phyloP scores from a whole-genome alignment of 2,888 invertebrate species.

The Hirtodrosophila cameraria region DNA sequence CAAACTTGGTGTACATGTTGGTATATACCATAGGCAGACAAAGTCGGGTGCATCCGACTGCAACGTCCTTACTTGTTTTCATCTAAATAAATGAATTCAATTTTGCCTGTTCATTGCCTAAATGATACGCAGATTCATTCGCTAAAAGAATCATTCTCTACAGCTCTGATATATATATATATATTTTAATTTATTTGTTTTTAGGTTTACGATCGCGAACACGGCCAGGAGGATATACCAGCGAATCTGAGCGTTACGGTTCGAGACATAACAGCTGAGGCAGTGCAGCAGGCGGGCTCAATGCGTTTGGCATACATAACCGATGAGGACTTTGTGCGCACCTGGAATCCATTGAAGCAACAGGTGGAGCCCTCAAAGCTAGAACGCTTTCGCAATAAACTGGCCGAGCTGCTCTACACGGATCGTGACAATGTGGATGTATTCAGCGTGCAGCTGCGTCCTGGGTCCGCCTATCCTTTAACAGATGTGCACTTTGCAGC shows the following conservation, averaged over 20 bases:
- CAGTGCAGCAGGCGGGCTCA: constrained; percentile 97
- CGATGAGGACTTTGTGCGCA: constrained; percentile 97
- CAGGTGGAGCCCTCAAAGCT: constrained; percentile 93
- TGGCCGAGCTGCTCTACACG: constrained; percentile 92
- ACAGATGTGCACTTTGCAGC: constrained; percentile 97
- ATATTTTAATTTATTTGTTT: background rate
- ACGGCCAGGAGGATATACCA: constrained; percentile 96
- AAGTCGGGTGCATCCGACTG: too few species aligned
- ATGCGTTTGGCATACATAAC: constrained; percentile 95
- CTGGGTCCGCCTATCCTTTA: constrained; percentile 92
- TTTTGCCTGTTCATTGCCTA: too few species aligned
- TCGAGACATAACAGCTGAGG: constrained; percentile 96
- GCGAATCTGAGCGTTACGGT: constrained; percentile 97
- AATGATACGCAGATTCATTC: too few species aligned
- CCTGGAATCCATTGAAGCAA: constrained; percentile 95
- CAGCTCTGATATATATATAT: too few species aligned
- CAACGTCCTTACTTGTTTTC: too few species aligned
- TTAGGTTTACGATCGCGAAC: constrained; percentile 93
- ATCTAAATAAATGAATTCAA: too few species aligned
- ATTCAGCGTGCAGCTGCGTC: constrained; percentile 95
- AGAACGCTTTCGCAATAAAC: constrained; percentile 93
- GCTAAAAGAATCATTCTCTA: too few species aligned
- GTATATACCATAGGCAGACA: too few species aligned
- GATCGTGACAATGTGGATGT: constrained; percentile 96
- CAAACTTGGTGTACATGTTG: too few species aligned